These are phyloP conservation scores for Moxostoma hubbsi DNA, from an alignment of 2,797 vertebrate species.

Conservation along the genomic window DNA sequence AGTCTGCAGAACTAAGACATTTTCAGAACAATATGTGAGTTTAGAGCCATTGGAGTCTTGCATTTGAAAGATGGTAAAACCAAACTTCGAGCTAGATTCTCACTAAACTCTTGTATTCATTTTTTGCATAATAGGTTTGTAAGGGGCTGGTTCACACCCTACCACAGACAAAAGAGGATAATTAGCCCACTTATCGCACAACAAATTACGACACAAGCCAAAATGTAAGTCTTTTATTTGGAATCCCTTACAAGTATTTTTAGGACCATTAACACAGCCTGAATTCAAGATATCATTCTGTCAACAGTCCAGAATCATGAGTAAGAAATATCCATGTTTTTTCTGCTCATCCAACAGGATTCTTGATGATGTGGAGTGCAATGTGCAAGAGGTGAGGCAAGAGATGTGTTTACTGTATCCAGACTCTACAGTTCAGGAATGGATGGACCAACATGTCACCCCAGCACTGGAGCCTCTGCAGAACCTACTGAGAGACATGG, in stretches of 20 bases:
- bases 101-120: background rate
- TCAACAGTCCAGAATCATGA: background rate
- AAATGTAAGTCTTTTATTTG: constrained; percentile 75
- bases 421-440: constrained; percentile 83
- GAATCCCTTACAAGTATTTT: background rate
- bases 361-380: constrained; percentile 75
- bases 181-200: constrained; percentile 84
- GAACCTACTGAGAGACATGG: constrained; percentile 79
- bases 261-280: background rate
- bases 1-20: constrained; percentile 70
- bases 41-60: background rate
- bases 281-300: background rate
- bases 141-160: constrained; percentile 93
- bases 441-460: constrained; percentile 88
- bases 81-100: background rate
- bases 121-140: constrained; percentile 77
- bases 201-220: constrained; percentile 86
- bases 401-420: constrained; percentile 85
- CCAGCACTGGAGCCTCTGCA: constrained; percentile 81
- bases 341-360: constrained; percentile 72
- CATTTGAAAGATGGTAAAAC: background rate
- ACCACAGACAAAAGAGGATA: constrained; percentile 84
- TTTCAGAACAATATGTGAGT: constrained; percentile 79
- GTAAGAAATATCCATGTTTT: background rate
- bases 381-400: constrained; percentile 74